Base-by-base conservation (phyloP, 2,797 vertebrate species). In the Passerculus sandwichensis region DNA sequence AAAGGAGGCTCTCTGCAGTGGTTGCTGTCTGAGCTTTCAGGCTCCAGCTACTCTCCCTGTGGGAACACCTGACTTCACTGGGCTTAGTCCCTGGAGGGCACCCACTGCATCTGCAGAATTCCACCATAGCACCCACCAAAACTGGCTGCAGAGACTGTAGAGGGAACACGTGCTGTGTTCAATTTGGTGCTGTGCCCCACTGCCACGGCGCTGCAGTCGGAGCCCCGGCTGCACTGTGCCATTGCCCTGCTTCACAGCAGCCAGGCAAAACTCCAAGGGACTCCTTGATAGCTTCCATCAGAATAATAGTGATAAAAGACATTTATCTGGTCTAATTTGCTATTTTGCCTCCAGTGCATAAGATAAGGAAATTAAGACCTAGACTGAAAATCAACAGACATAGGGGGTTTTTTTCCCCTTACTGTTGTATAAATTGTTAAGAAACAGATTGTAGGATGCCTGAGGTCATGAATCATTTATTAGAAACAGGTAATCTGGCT, bases 181-280 rank as follows among this genome's bases (percentile, higher is more conserved):
- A 8, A 15, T 80, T 62, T 60, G 12, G 5, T 8, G 9, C 5
- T 29, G 4, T 17, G 16, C 15, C 34, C 15, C 7, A 5, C 57
- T 10, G 7, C 4, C 3, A 8, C 18, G 71, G 10, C 3, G 13
- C 23, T 81, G 74, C 84, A 74, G 69, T 30, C 0, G 0, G 38
- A 85, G 38, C 27, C 50, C 6, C 15, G 13, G 27, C 56, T 60
- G 30, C 19, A 17, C 44, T 1, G 8, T 7, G 32, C 25, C 21
- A 32, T 22, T n/a, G 22, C 15, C 14, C 12, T 10, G 3, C 15
- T 72, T 51, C 65, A 32, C 72, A 8, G 20, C 4, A 67, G 30
- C 1, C 0, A 85, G n/a, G 62, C 51, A 82, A 56, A 87, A 17
- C 19, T 75, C 30, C 13, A n/a, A 59, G 54, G 40, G 13, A 36